Percentiles rank a stretch among this genome's conserved stretches.
These are phyloP conservation scores for Morpho deidamia DNA, from an alignment of 2,888 invertebrate genomes.

Conservation along the genomic window DNA sequence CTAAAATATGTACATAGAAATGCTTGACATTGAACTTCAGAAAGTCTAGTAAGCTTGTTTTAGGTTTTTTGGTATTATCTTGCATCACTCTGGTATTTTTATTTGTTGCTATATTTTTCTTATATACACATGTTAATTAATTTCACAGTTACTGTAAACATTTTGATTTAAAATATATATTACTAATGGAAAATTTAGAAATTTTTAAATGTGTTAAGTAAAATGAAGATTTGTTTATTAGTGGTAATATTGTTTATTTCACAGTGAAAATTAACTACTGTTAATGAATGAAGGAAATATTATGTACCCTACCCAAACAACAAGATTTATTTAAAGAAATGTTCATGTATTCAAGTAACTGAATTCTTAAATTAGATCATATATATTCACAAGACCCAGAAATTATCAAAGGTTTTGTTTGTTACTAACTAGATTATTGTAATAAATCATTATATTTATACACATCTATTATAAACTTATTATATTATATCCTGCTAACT, in stretches of 20 bases:
- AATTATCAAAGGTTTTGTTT: conserved; percentile 25
- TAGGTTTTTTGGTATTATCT: conserved; percentile 38
- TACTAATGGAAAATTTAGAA: no score
- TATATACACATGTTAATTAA: no score
- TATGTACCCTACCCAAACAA: conserved; percentile 16
- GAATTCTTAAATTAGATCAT: conserved; percentile 31
- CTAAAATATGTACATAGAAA: conserved; percentile 39
- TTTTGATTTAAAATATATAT: no score
- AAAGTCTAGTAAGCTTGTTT: conserved; percentile 35
- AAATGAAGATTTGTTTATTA: no score
- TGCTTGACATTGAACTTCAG: conserved; percentile 63
- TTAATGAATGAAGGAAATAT: not conserved
- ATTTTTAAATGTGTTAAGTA: no score
- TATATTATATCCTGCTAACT: conserved; percentile 17
- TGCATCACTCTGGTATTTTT: conserved; percentile 16
- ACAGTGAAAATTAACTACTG: no score
- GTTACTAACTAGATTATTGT: conserved; percentile 21
- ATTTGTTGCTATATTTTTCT: not conserved
- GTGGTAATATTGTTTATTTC: no score
- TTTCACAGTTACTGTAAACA: no score
- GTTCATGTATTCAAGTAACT: conserved; percentile 31
- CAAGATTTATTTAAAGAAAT: conserved; percentile 14
- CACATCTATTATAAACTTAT: conserved; percentile 2
- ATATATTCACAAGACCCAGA: conserved; percentile 14
- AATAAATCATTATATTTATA: conserved; percentile 11